phyloP scores from a whole-genome alignment of 2,888 invertebrate genomes.

The Microctonus hyperodae region DNA sequence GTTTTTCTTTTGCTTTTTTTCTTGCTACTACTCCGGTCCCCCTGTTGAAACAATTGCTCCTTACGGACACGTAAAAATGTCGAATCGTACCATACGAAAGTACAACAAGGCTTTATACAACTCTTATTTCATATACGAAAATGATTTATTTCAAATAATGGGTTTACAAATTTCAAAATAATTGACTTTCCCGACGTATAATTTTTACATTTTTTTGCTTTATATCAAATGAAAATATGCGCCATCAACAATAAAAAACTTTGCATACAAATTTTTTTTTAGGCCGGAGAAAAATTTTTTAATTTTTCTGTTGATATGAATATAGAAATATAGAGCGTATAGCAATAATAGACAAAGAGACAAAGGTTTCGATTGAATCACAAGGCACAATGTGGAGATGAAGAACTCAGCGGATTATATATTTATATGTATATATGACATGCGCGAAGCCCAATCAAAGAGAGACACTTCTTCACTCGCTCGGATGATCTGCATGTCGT shows the following conservation, averaged over 20 bases:
- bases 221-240: neutral
- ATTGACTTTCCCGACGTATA: constrained; percentile 10
- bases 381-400: neutral
- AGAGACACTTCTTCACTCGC: constrained; percentile 20
- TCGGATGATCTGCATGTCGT: constrained; percentile 46
- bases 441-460: neutral
- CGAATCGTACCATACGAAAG: constrained; percentile 25
- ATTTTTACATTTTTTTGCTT: constrained; percentile 9
- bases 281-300: no score
- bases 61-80: constrained; percentile 51
- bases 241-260: neutral
- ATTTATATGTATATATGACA: neutral
- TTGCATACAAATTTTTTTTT: neutral
- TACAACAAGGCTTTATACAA: constrained; percentile 24
- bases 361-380: constrained; percentile 18
- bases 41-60: constrained; percentile 51
- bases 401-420: neutral
- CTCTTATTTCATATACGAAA: constrained; percentile 15
- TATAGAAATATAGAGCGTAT: neutral
- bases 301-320: neutral
- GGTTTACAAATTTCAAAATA: constrained; percentile 4
- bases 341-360: neutral
- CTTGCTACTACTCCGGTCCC: neutral
- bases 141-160: constrained; percentile 25
- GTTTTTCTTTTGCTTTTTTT: neutral